Base-by-base conservation (phyloP, 2,888 invertebrate species). In the Brachypterus glaber region DNA sequence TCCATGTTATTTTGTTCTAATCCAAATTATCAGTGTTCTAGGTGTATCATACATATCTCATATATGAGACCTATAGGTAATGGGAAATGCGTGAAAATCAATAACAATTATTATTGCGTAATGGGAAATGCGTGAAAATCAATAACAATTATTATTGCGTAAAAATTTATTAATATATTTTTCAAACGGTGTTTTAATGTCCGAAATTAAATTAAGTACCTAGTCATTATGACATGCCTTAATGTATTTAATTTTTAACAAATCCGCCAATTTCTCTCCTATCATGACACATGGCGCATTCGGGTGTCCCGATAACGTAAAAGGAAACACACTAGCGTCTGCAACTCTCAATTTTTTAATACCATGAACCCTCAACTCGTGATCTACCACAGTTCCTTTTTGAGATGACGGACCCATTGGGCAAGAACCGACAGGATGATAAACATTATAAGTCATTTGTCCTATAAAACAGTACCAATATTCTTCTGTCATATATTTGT, bases 231-330 rank as follows among this genome's bases (percentile, higher is more conserved):
- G n/a, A n/a, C n/a, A n/a, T n/a, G n/a, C n/a, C n/a, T n/a, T n/a
- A n/a, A n/a, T n/a, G n/a, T 51, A 42, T 27, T 66, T 58, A 4
- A 40, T 44, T 59, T 70, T 74, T 26, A 82, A 73, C 57, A 79
- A 63, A 55, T 81, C 79, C 1, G 79, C 71, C 3, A 73, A 73
- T 56, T 79, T 79, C 57, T 82, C 80, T 1, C 76, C 82, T 34
- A 82, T 73, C 74, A 80, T 79, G 44, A 75, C 71, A 1, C 76
- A 71, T 0, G 77, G 76, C 1, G 78, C 79, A 54, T 74, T 74
- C 1, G 79, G 79, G 55, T 82, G 80, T 3, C 76, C 76, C 2
- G 75, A 72, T 18, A 74, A 59, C 2, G 77, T 72, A 5, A 67
- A 58, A 0, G 80, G 79, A 49, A 75, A 73, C 18, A 82, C 63